These are phyloP conservation scores for Phaonia tiefii DNA, from an alignment of 2,888 invertebrate species.

Conservation along the genomic window DNA sequence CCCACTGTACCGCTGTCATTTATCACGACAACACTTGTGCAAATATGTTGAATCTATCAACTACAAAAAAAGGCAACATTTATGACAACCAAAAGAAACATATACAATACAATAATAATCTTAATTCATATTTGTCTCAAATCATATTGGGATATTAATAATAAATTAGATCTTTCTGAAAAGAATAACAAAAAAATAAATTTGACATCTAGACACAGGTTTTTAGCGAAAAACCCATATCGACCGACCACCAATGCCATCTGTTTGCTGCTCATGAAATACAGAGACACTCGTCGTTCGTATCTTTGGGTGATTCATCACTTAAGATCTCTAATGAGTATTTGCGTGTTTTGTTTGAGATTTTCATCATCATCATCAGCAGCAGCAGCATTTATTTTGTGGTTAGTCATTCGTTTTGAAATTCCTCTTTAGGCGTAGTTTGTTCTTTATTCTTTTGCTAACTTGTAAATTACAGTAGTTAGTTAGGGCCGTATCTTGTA, in stretches of 20 bases:
- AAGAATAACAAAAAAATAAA: conserved; percentile 8
- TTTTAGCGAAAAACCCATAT: not conserved
- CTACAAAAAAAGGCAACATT: not conserved
- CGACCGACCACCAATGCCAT: not conserved
- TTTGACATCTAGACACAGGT: conserved; percentile 2
- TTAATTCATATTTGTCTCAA: conserved; percentile 19
- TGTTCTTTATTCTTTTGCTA: not conserved
- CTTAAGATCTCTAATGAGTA: no score
- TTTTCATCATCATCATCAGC: not conserved
- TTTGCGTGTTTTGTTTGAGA: no score
- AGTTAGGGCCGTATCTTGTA: conserved; percentile 24
- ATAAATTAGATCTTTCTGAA: no score
- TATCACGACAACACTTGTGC: not conserved
- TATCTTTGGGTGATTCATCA: conserved; percentile 20
- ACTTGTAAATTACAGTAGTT: conserved; percentile 62
- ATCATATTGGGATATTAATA: conserved; percentile 4
- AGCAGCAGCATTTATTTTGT: not conserved
- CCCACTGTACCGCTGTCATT: not conserved
- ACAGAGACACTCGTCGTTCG: no score
- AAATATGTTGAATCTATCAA: not conserved
- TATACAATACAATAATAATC: no score
- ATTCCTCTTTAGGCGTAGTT: conserved; percentile 13
- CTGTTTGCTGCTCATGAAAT: no score
- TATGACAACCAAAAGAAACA: no score
- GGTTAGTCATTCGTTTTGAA: conserved; percentile 29